Evolutionary conservation across 2,797 vertebrate genomes (phyloP).

Genomic region (Cirrhinus mrigala): DNA sequence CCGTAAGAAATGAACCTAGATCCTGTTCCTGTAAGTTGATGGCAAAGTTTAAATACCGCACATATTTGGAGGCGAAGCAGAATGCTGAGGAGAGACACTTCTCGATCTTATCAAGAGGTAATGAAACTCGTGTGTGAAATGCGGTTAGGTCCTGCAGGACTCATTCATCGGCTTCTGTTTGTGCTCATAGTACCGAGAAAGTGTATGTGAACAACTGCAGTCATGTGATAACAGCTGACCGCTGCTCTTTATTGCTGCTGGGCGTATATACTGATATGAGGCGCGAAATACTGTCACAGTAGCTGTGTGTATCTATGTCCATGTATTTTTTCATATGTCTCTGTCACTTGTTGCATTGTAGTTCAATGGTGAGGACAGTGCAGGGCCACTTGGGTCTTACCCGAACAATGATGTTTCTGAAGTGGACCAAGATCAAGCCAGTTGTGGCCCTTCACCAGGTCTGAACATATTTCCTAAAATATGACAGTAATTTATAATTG

Average conservation of each 20-base stretch:
- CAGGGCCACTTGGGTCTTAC: conserved; percentile 68
- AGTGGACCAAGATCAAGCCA: conserved; percentile 70
- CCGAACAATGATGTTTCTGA: conserved; percentile 69
- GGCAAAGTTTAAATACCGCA: conserved; percentile 18
- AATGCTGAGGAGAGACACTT: conserved; percentile 81
- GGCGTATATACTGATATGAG: neutral
- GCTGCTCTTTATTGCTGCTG: neutral
- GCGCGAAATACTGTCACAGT: neutral
- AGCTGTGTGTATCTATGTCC: neutral
- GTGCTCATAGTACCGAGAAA: neutral
- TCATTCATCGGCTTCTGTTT: neutral
- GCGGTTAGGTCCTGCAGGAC: neutral
- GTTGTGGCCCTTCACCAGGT: conserved; percentile 80
- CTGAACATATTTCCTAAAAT: conserved; percentile 15
- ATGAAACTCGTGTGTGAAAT: neutral
- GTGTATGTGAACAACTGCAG: neutral
- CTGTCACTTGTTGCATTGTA: conserved; percentile 63
- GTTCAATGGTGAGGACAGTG: conserved; percentile 86
- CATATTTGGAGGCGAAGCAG: conserved; percentile 57
- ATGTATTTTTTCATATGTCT: neutral
- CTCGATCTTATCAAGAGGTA: conserved; percentile 88
- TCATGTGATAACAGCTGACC: conserved; percentile 57
- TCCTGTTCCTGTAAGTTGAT: conserved; percentile 10
- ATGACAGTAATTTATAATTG: neutral
- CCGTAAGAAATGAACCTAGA: neutral